phyloP scores from a whole-genome alignment of 2,113 vertebrate species.

The Clarias magur region DNA sequence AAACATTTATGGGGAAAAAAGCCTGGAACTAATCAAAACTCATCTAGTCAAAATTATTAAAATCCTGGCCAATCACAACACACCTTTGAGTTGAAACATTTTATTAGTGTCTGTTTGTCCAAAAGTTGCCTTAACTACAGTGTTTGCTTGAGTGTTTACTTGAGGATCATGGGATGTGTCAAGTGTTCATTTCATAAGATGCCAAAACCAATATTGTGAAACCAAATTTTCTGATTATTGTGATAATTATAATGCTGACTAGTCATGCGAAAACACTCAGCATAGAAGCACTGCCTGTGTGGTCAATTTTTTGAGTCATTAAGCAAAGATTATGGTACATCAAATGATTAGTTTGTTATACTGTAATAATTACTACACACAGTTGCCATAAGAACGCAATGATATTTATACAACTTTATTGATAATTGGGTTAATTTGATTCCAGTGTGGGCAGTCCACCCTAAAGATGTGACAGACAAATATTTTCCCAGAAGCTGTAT shows the following conservation, averaged over 20 bases:
- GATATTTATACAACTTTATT: too few relatives aligned
- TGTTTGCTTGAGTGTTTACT: conserved; percentile 1
- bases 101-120: not conserved
- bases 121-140: conserved; percentile 6
- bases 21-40: not conserved
- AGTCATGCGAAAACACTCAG: not conserved
- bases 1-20: not conserved
- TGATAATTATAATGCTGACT: not conserved
- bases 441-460: not conserved
- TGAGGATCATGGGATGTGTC: not conserved
- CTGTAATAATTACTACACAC: too few relatives aligned
- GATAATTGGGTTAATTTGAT: too few relatives aligned
- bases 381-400: too few relatives aligned
- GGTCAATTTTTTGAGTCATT: too few relatives aligned
- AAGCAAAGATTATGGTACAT: too few relatives aligned
- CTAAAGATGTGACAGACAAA: not conserved
- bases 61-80: conserved; percentile 8
- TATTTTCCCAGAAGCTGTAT: not conserved
- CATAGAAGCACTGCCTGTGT: too few relatives aligned
- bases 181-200: not conserved
- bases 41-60: not conserved
- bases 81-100: not conserved
- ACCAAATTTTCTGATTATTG: not conserved
- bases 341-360: too few relatives aligned
- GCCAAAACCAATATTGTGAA: not conserved